Base-by-base conservation (phyloP, 2,888 invertebrate genomes). In the Tenthredo distinguenda region DNA sequence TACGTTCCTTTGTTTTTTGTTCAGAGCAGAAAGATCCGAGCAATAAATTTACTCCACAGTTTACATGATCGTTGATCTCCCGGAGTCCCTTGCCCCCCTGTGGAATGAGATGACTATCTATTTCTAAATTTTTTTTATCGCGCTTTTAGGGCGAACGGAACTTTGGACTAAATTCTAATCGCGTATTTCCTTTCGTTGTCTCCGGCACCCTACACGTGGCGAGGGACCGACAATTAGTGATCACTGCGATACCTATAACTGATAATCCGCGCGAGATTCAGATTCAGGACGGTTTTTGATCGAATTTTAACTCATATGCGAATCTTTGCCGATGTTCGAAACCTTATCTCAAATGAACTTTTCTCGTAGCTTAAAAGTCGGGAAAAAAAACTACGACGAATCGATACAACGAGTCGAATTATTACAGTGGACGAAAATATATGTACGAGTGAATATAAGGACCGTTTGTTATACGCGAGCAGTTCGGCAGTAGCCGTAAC, bases 121-220 rank as follows among this genome's bases (percentile, higher is more conserved):
- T 37, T 72, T 72, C 21, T 15, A 72, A 21, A 40, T 43, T 77
- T 5, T 55, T n/a, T 76, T 47, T 76, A 43, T 47, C 43, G 47
- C 2, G 15, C 6, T 50, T 55, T 50, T 7, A 37, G 81, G 21
- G 43, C 37, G 62, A 62, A 81, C 31, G 34, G 62, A 62, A 81
- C 81, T 62, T 34, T 50, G 58, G 43, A 65, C 81, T 37, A n/a
- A 62, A 81, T 81, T 81, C 81, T 81, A 81, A 81, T 81, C 62
- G 37, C 21, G 81, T 18, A 62, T 62, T 81, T 81, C 81, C 62
- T 62, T 34, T 81, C 77, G 37, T 62, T 40, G 77, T 77, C 40
- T 47, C 9, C 6, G 47, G n/a, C 37, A 76, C 47, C 47, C 34
- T 74, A 4, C 74, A 18, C 15, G 40, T n/a, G 21, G 12, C 12